Percentiles rank a stretch among this genome's conserved stretches.
These are phyloP conservation scores for Rhopilema esculentum DNA, from an alignment of 30 jellyfish, hydroid and myxozoan genomes.

Conservation along the genomic window DNA sequence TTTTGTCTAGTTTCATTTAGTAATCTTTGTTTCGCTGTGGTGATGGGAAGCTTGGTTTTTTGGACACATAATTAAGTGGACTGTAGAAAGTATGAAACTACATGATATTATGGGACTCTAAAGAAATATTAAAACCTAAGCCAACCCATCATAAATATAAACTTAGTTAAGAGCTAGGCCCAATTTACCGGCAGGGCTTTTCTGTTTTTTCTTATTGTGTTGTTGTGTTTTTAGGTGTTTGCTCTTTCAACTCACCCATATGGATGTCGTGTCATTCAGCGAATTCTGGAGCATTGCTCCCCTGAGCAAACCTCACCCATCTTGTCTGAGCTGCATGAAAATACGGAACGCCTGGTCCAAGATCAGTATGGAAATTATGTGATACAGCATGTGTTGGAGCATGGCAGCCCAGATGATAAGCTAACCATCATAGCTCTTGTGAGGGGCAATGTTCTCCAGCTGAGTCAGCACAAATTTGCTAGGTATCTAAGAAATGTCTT, in stretches of 20 bases:
- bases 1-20: too few relatives aligned
- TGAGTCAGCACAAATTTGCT: conserved; percentile 99
- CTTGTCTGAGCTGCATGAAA: conserved; percentile 92
- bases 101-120: too few relatives aligned
- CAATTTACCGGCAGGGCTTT: neutral
- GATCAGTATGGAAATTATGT: conserved; percentile 99
- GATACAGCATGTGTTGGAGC: conserved; percentile 98
- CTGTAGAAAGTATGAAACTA: too few relatives aligned
- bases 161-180: too few relatives aligned
- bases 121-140: too few relatives aligned
- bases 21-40: too few relatives aligned
- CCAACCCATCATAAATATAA: too few relatives aligned
- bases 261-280: conserved; percentile 99
- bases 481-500: conserved; percentile 59
- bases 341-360: conserved; percentile 94
- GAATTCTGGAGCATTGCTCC: conserved; percentile 98
- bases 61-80: too few relatives aligned
- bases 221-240: conserved; percentile 67
- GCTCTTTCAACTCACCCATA: conserved; percentile 99
- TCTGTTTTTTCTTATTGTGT: neutral
- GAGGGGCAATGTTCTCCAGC: conserved; percentile 91
- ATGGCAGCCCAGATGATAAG: conserved; percentile 97
- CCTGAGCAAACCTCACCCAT: conserved; percentile 94
- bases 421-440: conserved; percentile 81
- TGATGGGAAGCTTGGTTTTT: too few relatives aligned